Base-by-base conservation (phyloP, 2,888 invertebrate genomes). In the Lycia hirtaria region DNA sequence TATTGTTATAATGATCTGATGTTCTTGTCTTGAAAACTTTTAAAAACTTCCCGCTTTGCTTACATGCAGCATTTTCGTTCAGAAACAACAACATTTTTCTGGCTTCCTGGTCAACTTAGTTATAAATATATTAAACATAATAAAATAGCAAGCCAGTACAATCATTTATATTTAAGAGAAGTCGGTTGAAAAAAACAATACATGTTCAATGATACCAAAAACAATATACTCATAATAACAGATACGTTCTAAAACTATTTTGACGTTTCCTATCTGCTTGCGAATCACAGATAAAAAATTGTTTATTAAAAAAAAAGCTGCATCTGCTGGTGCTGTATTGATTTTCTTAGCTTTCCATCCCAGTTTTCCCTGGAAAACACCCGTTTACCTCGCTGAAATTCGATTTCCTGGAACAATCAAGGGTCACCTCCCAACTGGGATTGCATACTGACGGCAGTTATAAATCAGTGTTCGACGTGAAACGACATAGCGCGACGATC, bases 281-380 rank as follows among this genome's bases (percentile, higher is more conserved):
- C 19, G n/a, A 41, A n/a, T 6, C 47, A 41, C 28, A 41, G 41
- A 43, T n/a, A 72, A 71, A 64, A 67, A 77, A 75, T 78, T 84
- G 82, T 85, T 80, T 85, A 84, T 17, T 78, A 77, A 82, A 84
- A 85, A 81, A 52, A 87, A 76, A 87, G 66, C 72, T 68, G 48
- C 38, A 52, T 56, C 43, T 37, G 52, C 37, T 85, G 84, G 37
- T 37, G 52, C 37, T 85, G 84, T 91, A 91, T 91, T 88, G 90
- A 91, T 91, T 91, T 91, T 89, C 81, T 65, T 73, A 73, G 77
- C 72, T 20, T 68, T 71, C 71, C 56, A 70, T 73, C 76, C 77
- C 76, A 72, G 76, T 75, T 78, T 74, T 82, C 71, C 73, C 71
- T 58, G 75, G 62, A 70, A 76, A 76, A 72, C 67, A 73, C 71